Conservation (phyloP, 2,113 vertebrate species). For the Lathamus discolor region DNA sequence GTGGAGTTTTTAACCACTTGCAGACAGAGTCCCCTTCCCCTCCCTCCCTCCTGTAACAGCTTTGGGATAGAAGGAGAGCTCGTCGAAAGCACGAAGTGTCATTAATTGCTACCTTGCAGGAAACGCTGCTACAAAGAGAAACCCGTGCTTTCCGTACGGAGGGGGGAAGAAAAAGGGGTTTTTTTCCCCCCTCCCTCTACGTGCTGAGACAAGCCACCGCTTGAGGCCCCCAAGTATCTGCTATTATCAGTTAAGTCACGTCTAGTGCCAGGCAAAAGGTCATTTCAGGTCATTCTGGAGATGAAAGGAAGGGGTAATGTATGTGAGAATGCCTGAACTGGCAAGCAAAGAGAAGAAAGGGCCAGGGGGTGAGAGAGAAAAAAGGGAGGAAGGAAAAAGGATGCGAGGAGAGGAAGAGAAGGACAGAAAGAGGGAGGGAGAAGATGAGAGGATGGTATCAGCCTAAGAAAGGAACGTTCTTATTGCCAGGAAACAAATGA, state of each 20-base stretch:
- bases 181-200: neutral
- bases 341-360: constrained; percentile 23
- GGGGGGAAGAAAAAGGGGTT: neutral
- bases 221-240: constrained; percentile 55
- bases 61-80: neutral
- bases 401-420: constrained; percentile 31
- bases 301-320: constrained; percentile 77
- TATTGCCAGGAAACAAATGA: constrained; percentile 51
- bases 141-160: neutral
- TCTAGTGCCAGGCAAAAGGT: constrained; percentile 80
- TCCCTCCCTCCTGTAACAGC: neutral
- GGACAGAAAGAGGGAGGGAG: neutral
- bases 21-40: neutral
- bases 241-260: constrained; percentile 84
- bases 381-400: constrained; percentile 44
- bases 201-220: constrained; percentile 63
- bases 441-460: neutral
- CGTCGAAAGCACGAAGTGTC: neutral
- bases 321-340: constrained; percentile 73
- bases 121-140: constrained; percentile 45
- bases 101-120: constrained; percentile 60
- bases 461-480: constrained; percentile 2
- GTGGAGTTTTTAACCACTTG: neutral
- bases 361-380: neutral
- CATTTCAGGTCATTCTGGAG: constrained; percentile 77